Percentiles rank a stretch among this genome's conserved stretches.
Conservation (phyloP, 1,140 invertebrate species). For the Zelostemma sp. region DNA sequence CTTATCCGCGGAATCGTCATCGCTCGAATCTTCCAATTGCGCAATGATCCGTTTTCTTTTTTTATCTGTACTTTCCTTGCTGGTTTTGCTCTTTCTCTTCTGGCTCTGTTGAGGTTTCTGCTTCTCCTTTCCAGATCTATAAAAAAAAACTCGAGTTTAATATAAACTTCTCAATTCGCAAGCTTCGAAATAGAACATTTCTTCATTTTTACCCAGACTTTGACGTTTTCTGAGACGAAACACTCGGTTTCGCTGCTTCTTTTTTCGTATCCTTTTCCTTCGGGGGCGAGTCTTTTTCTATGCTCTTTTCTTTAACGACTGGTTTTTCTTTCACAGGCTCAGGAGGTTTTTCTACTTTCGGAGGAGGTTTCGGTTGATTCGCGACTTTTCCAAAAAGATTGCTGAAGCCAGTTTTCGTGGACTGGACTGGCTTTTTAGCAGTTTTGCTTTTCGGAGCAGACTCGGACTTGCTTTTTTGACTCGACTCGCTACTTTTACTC, state of each 20-base stretch:
- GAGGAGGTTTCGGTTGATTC: constrained; percentile 30
- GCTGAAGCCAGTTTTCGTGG: constrained; percentile 51
- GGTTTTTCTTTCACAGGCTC: constrained; percentile 18
- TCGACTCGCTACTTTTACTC: constrained; percentile 10
- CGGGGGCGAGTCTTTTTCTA: not conserved
- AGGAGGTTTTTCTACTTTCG: constrained; percentile 10
- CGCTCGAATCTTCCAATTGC: constrained; percentile 52
- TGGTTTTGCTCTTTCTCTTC: constrained; percentile 51
- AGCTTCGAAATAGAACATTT: too few relatives aligned
- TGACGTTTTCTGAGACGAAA: not conserved
- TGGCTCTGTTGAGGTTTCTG: constrained; percentile 44
- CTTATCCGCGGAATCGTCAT: constrained; percentile 39
- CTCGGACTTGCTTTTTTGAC: constrained; percentile 24
- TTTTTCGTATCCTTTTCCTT: constrained; percentile 19
- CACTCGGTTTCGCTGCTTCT: constrained; percentile 4
- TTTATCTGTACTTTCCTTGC: constrained; percentile 39
- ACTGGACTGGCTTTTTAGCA: constrained; percentile 48
- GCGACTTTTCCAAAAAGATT: constrained; percentile 56
- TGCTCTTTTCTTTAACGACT: not conserved
- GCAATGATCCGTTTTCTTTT: constrained; percentile 61
- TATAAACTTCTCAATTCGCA: too few relatives aligned
- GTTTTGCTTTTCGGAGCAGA: too few relatives aligned
- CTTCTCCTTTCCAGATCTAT: constrained; percentile 5
- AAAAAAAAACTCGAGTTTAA: not conserved
- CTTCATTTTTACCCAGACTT: not conserved